A percentile compares a stretch with the other conserved stretches of the same genome.
phyloP scores from a whole-genome alignment of 2,797 vertebrate species.

The Chlorospingus semifuscus region DNA sequence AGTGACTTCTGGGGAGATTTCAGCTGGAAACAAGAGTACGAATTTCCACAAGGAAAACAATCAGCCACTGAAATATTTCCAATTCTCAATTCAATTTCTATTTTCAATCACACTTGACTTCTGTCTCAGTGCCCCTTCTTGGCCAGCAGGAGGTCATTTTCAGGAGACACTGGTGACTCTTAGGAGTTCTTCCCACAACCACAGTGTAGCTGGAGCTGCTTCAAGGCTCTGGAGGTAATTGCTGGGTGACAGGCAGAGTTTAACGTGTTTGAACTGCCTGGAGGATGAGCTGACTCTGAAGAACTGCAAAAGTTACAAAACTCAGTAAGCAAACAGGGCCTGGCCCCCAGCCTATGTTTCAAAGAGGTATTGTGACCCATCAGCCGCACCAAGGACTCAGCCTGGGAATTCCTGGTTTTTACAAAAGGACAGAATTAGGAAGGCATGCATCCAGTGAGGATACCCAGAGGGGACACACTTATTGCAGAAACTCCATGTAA shows the following conservation, averaged over 20 bases:
- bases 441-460: neutral
- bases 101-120: neutral
- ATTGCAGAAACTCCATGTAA: neutral
- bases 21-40: neutral
- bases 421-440: neutral
- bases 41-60: neutral
- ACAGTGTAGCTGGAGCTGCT: neutral
- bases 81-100: neutral
- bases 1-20: neutral
- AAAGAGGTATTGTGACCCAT: neutral
- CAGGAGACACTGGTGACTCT: neutral
- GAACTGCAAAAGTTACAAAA: conserved; percentile 13
- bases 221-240: neutral
- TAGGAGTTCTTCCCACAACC: rapidly evolving
- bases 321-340: neutral
- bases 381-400: neutral
- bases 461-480: neutral
- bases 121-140: neutral
- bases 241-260: conserved; percentile 18
- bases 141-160: neutral
- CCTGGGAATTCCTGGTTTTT: neutral
- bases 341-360: neutral
- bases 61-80: neutral
- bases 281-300: neutral
- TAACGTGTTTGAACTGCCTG: neutral